phyloP scores from a whole-genome alignment of 2,888 invertebrate species.

The Apomyelois bistriatella region DNA sequence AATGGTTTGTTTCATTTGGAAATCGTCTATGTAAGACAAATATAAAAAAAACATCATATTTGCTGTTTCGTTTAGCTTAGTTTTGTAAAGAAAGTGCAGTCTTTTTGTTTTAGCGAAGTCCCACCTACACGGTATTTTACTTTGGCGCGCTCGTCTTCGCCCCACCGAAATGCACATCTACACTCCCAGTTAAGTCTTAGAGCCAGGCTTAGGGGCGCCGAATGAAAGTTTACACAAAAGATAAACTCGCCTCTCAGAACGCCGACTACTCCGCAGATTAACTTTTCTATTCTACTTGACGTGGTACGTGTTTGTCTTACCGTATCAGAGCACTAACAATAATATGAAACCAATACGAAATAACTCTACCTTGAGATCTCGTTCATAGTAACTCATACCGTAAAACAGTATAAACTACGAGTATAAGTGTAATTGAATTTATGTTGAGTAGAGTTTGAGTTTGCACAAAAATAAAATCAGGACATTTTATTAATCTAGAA shows the following conservation, averaged over 20 bases:
- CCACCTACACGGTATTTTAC: conserved; percentile 11
- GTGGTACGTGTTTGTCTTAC: conserved; percentile 10
- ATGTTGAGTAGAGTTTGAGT: not conserved
- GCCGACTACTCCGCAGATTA: conserved; percentile 37
- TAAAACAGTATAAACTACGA: too few species aligned
- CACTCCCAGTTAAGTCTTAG: conserved; percentile 42
- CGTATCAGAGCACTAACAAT: conserved; percentile 8
- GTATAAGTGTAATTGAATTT: not conserved
- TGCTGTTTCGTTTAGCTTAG: not conserved
- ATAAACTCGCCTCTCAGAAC: conserved; percentile 43
- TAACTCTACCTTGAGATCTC: not conserved
- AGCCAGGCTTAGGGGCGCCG: conserved; percentile 46
- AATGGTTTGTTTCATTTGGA: not conserved
- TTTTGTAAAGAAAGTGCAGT: conserved; percentile 3
- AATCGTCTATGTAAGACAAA: not conserved
- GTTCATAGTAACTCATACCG: not conserved
- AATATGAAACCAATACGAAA: not conserved
- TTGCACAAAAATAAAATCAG: too few species aligned
- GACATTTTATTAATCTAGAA: too few species aligned
- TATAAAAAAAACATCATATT: not conserved
- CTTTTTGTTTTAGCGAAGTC: conserved; percentile 11
- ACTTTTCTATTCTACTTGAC: conserved; percentile 30
- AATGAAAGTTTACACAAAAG: conserved; percentile 69
- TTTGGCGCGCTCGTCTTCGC: conserved; percentile 13
- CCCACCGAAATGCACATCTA: conserved; percentile 26